Evolutionary conservation across 2,113 vertebrate species (phyloP), one percentile per base, ranked within the genome.

Genomic region (Tachysurus vachellii): DNA sequence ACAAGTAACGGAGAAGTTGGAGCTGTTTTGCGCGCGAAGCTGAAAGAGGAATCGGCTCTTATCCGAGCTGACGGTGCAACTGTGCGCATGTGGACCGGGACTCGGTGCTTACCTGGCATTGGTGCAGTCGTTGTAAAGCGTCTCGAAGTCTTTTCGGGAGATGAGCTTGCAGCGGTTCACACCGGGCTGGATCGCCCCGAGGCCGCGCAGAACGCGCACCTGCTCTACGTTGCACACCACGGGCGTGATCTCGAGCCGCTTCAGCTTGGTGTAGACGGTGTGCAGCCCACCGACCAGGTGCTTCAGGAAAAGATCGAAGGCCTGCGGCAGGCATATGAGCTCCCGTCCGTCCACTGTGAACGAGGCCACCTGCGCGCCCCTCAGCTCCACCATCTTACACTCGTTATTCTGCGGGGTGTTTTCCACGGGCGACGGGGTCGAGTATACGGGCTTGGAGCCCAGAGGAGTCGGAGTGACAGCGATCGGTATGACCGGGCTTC

Each of bases 351-450:
- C 97, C 95, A 99, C 98, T 17, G 97, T 98, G 96, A 99, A 99
- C 44, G 98, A 99, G 85, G 98, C 98, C 94, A 99, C 98, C 93
- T 99, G 97, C 89, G 98, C 98, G 88, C 97, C 97, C 92, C 97
- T 95, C 93, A 99, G 94, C 93, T 99, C 98, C 93, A 99, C 98
- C 97, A 99, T 99, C 94, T 97, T 97, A 93, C 98, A 99, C 97
- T 99, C 98, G 93, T 99, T 99, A 95, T 99, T 99, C 93, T 99
- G 97, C 92, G 98, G 97, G 91, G 98, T 99, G 95, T 99, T 99
- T 91, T 99, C 98, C 91, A 99, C 98, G 77, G 98, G 98, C 88
- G 98, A 99, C 91, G 98, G 98, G 90, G 98, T 99, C 91, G 97
- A 99, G 94, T 99, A 99, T 54, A 99, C 98, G 66, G 97, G 98